Percentiles rank a stretch among this genome's conserved stretches.
phyloP scores from a whole-genome alignment of 2,797 vertebrate species.

The Gastrophryne carolinensis region DNA sequence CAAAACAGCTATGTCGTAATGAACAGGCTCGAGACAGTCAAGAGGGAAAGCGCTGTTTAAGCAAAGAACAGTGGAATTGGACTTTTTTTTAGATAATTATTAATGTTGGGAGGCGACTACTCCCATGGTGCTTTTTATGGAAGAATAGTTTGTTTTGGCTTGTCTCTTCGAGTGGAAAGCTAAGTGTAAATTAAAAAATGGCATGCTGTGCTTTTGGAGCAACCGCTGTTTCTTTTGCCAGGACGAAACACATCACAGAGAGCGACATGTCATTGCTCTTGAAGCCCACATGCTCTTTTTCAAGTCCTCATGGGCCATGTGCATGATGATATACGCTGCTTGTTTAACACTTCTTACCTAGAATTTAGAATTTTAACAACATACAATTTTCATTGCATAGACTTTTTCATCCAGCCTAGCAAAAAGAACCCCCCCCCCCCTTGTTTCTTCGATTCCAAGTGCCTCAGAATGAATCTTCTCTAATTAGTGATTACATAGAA shows the following conservation, averaged over 20 bases:
- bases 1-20: slow-evolving; percentile 54
- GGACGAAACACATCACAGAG: slow-evolving; percentile 57
- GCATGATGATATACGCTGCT: slow-evolving; percentile 57
- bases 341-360: slow-evolving; percentile 62
- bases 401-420: slow-evolving; percentile 49
- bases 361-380: slow-evolving; percentile 65
- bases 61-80: slow-evolving; percentile 32
- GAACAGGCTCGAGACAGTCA: slow-evolving; percentile 56
- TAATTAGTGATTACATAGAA: slow-evolving; percentile 58
- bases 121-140: slow-evolving; percentile 61
- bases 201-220: slow-evolving; percentile 69
- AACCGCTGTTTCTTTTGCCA: slow-evolving; percentile 57
- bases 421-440: slow-evolving; percentile 61
- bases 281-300: slow-evolving; percentile 61
- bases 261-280: slow-evolving; percentile 70
- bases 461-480: slow-evolving; percentile 47
- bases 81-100: slow-evolving; percentile 61
- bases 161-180: slow-evolving; percentile 72
- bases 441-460: slow-evolving; percentile 57
- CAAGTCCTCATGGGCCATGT: slow-evolving; percentile 58
- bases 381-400: slow-evolving; percentile 49
- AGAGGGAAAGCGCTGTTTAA: slow-evolving; percentile 35
- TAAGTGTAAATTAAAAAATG: slow-evolving; percentile 75
- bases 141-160: slow-evolving; percentile 68
- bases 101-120: slow-evolving; percentile 62